Base-by-base conservation (phyloP, 2,888 invertebrate genomes). In the Campaea margaritaria region DNA sequence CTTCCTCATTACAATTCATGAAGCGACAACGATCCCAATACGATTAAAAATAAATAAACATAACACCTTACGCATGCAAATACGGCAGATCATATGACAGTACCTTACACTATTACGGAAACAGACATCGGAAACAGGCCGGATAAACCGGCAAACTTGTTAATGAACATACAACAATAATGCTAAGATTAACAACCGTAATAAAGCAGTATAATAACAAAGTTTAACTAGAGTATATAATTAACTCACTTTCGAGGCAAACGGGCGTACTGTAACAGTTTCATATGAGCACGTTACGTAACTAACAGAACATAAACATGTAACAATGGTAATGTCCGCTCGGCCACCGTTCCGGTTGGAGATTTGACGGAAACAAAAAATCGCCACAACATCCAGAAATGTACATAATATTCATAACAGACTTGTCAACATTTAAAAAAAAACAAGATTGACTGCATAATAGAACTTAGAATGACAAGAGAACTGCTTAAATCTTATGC, bases 181-280 rank as follows among this genome's bases (percentile, higher is more conserved):
- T 21, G 21, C 21, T 50, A 54, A 61, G 58, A 59, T 59, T 67
- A 68, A 76, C 64, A 62, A 70, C 68, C 64, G 62, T 71, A 71
- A 76, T 69, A 62, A 57, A 60, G 51, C 49, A 58, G 63, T 65
- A 21, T 21, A 64, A 69, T 67, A 65, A 67, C 65, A 34, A 49
- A 54, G 49, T 57, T 41, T 48, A 65, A 63, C 46, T 48, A 27
- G 63, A 69, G 78, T 78, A 82, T 81, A 72, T 67, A 75, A 87
- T 85, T 85, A 87, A 85, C 84, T 90, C 87, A 82, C 89, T 91
- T 87, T 91, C 90, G 80, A 79, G 79, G 72, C 79, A 70, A 76
- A 70, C 69, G 67, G 58, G 77, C 82, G 78, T 80, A 81, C 70
- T 78, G 76, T 79, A 75, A 83, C 86, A 85, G 83, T 86, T 86